Conservation (phyloP, 2,888 invertebrate genomes). For the Rhingia campestris region DNA sequence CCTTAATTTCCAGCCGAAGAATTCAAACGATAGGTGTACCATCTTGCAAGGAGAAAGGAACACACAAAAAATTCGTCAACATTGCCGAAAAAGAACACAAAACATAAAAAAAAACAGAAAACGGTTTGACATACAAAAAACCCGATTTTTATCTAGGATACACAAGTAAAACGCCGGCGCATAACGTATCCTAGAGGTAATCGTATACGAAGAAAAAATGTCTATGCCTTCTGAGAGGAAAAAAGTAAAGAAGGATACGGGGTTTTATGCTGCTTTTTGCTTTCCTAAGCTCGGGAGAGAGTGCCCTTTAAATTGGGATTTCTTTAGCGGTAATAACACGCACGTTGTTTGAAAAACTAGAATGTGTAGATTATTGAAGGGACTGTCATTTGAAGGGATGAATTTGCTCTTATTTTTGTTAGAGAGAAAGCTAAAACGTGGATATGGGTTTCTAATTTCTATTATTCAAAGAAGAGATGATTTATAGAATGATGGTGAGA, state of each 20-base stretch:
- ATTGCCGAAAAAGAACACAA: slow-evolving; percentile 41
- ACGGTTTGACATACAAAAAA: slow-evolving; percentile 66
- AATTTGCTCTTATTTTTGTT: no score
- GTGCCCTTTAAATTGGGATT: slow-evolving; percentile 3
- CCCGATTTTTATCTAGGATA: slow-evolving; percentile 67
- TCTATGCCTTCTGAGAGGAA: neutral
- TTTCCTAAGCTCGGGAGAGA: neutral
- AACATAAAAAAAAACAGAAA: slow-evolving; percentile 39
- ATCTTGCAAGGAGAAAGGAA: slow-evolving; percentile 29
- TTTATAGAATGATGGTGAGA: no score
- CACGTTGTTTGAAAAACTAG: neutral
- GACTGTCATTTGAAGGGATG: no score
- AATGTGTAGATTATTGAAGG: neutral
- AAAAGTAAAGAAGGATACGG: no score
- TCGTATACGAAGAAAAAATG: slow-evolving; percentile 15
- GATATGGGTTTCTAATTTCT: no score
- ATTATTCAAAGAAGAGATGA: no score
- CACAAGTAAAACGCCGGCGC: slow-evolving; percentile 73
- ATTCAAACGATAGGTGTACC: slow-evolving; percentile 28
- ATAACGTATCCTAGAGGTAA: slow-evolving; percentile 58
- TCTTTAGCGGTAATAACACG: slow-evolving; percentile 15
- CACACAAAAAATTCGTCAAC: slow-evolving; percentile 22
- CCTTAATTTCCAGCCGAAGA: slow-evolving; percentile 64
- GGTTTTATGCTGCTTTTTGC: neutral
- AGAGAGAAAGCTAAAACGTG: no score